Evolutionary conservation across 2,888 invertebrate genomes (phyloP).

Genomic region (Campoplex nolae): DNA sequence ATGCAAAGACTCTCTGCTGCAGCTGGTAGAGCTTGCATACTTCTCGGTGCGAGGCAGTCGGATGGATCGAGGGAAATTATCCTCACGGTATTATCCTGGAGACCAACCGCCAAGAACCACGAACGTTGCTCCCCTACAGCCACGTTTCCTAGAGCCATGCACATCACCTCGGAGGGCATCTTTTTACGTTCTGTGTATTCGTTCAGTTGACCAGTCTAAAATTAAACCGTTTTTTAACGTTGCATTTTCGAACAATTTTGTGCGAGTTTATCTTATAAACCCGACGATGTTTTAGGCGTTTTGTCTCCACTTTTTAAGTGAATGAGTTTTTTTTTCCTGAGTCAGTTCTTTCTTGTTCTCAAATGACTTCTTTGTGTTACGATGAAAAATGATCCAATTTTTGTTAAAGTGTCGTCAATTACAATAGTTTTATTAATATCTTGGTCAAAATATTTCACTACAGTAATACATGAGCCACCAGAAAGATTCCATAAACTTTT

Average conservation of each 20-base stretch:
- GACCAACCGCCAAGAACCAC: conserved; percentile 97
- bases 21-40: conserved; percentile 98
- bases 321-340: background rate
- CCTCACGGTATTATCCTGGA: conserved; percentile 98
- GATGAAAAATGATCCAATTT: background rate
- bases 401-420: no score
- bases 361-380: background rate
- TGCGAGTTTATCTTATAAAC: background rate
- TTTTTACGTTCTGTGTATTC: conserved; percentile 99
- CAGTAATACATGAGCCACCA: background rate
- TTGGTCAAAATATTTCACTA: no score
- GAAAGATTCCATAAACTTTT: conserved; percentile 32
- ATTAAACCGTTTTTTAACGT: conserved; percentile 19
- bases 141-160: conserved; percentile 98
- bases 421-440: no score
- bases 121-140: conserved; percentile 97
- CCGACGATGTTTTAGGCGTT: background rate
- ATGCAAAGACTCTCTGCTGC: conserved; percentile 98
- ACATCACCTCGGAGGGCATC: conserved; percentile 98
- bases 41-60: conserved; percentile 97
- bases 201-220: conserved; percentile 97
- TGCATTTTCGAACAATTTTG: background rate
- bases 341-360: background rate
- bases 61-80: conserved; percentile 98
- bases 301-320: background rate